Percentiles rank a stretch among this genome's conserved stretches.
Evolutionary conservation across 2,888 invertebrate genomes (phyloP).

Genomic region (Cryptophagus acutangulus): DNA sequence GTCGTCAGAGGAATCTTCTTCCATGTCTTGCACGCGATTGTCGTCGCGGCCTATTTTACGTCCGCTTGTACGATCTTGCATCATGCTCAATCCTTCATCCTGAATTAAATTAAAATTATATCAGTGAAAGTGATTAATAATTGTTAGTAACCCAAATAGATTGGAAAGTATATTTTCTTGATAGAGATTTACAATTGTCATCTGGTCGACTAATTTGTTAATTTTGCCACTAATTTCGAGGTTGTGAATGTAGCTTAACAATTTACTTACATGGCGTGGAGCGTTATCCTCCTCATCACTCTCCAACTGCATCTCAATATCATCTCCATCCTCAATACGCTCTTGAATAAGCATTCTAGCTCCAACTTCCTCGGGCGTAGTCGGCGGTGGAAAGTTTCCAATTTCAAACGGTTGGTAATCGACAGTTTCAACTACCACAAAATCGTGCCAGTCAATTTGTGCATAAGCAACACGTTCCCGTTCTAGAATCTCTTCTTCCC

Average conservation of each 20-base stretch:
- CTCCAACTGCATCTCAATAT: constrained; percentile 87
- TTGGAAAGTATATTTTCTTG: too few species aligned
- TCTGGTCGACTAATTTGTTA: too few species aligned
- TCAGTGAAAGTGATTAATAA: too few species aligned
- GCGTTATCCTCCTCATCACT: constrained; percentile 63
- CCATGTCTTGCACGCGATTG: constrained; percentile 81
- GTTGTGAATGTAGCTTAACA: too few species aligned
- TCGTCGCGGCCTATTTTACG: constrained; percentile 51
- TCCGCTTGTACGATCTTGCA: constrained; percentile 60
- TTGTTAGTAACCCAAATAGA: too few species aligned
- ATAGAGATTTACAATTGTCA: too few species aligned
- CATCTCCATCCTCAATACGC: constrained; percentile 72
- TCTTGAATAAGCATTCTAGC: constrained; percentile 88
- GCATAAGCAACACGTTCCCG: constrained; percentile 72
- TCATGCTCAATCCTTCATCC: constrained; percentile 57
- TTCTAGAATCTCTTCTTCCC: constrained; percentile 93
- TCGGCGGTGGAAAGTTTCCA: constrained; percentile 94
- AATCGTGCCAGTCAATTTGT: constrained; percentile 99
- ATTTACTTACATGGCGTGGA: constrained; percentile 31
- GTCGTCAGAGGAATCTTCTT: constrained; percentile 78
- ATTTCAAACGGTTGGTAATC: constrained; percentile 97
- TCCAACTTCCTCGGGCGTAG: constrained; percentile 95
- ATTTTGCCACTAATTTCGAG: too few species aligned
- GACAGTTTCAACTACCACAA: constrained; percentile 99
- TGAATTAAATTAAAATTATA: too few species aligned